Conservation (phyloP, 1,140 invertebrate species). For the Neocloeon triangulifer region DNA sequence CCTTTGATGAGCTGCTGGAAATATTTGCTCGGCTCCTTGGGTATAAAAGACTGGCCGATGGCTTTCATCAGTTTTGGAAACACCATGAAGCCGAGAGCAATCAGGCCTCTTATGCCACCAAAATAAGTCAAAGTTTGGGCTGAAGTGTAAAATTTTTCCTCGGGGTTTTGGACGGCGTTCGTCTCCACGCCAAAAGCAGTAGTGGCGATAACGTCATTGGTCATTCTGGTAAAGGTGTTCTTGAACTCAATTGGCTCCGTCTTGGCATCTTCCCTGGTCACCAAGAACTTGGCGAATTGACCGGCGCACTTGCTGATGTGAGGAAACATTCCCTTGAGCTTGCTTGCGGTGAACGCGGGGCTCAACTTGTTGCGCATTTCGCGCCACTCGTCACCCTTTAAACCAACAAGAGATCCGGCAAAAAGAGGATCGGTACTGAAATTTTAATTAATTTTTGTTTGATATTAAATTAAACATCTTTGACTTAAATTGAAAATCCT, state of each 20-base stretch:
- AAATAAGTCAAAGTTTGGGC: constrained; percentile 3
- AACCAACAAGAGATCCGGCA: constrained; percentile 5
- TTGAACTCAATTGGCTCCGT: not conserved
- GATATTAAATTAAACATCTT: too few species aligned
- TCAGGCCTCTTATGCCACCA: constrained; percentile 9
- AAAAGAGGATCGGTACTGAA: not conserved
- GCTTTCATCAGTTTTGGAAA: constrained; percentile 11
- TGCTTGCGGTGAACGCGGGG: constrained; percentile 14
- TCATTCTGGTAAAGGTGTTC: constrained; percentile 6
- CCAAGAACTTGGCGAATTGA: constrained; percentile 4
- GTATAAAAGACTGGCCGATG: constrained; percentile 10
- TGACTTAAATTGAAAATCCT: too few species aligned
- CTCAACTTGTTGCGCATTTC: constrained; percentile 12
- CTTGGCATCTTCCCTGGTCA: constrained; percentile 6
- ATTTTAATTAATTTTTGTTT: too few species aligned
- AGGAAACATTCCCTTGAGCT: constrained; percentile 12
- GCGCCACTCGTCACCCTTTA: constrained; percentile 13
- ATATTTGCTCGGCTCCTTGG: constrained; percentile 11
- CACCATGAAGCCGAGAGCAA: constrained; percentile 11
- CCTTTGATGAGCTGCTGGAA: constrained; percentile 15
- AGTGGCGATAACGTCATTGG: constrained; percentile 9
- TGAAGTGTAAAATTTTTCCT: constrained; percentile 8
- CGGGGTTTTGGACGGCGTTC: constrained; percentile 9
- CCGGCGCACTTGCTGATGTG: constrained; percentile 11
- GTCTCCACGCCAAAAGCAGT: constrained; percentile 10